Evolutionary conservation across 2,797 vertebrate species (phyloP).

Genomic region (Myiotriccus ornatus): DNA sequence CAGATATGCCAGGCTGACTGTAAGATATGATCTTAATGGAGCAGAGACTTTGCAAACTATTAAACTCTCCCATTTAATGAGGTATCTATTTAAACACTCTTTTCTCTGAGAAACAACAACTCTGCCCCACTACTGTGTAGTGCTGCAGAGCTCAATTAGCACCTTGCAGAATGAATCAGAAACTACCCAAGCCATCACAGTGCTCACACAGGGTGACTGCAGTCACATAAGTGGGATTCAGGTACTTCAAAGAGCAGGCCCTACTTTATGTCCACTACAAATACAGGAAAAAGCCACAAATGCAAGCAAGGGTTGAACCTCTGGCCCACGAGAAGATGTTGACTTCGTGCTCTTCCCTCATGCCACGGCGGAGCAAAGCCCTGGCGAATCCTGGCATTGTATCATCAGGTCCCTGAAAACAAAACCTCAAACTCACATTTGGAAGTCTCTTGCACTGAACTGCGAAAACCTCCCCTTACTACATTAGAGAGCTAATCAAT

Average conservation of each 20-base stretch:
- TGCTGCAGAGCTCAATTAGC: background rate
- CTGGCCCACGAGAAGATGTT: background rate
- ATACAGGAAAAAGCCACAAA: background rate
- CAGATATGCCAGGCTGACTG: constrained; percentile 44
- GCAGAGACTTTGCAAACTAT: constrained; percentile 62
- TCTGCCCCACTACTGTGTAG: background rate
- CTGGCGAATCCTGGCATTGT: background rate
- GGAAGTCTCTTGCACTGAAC: background rate
- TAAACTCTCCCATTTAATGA: constrained; percentile 59
- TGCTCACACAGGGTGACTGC: background rate
- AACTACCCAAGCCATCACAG: background rate
- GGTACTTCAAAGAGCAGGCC: background rate
- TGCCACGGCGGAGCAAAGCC: background rate
- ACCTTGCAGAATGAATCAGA: background rate
- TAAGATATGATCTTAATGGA: constrained; percentile 63
- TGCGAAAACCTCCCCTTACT: constrained; percentile 22
- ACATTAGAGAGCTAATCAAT: constrained; percentile 55
- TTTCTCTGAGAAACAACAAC: constrained; percentile 41
- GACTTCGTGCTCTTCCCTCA: background rate
- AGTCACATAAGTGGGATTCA: background rate
- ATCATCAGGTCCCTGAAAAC: background rate
- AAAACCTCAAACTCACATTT: background rate
- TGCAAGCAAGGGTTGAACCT: background rate
- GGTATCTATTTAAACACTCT: constrained; percentile 38
- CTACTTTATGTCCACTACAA: background rate